These are phyloP conservation scores for Hecatera dysodea DNA, from an alignment of 2,888 invertebrate species.

Conservation along the genomic window DNA sequence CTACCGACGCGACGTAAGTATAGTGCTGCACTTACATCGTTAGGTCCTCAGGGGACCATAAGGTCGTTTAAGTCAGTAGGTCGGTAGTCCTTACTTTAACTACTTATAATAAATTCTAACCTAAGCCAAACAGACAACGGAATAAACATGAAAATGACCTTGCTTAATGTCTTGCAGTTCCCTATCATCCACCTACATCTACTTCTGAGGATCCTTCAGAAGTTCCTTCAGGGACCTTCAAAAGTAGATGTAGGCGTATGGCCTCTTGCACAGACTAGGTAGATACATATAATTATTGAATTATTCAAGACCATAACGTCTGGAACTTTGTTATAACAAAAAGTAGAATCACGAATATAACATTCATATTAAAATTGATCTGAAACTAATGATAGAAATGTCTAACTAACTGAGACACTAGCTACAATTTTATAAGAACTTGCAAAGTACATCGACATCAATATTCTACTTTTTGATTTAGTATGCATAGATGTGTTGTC, in stretches of 20 bases:
- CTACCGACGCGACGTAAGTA: not conserved
- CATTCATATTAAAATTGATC: slow-evolving; percentile 15
- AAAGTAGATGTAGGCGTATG: not conserved
- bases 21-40: too few relatives aligned
- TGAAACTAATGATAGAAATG: slow-evolving; percentile 10
- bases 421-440: slow-evolving; percentile 13
- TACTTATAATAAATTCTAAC: too few relatives aligned
- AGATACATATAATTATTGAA: not conserved
- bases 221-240: not conserved
- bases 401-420: not conserved
- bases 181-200: too few relatives aligned
- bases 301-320: not conserved
- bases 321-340: not conserved
- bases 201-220: too few relatives aligned
- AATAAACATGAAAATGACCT: not conserved
- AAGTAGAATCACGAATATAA: slow-evolving; percentile 5
- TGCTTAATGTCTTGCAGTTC: not conserved
- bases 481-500: slow-evolving; percentile 20
- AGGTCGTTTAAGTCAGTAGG: too few relatives aligned
- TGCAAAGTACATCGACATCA: slow-evolving; percentile 21
- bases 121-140: not conserved
- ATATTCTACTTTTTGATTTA: slow-evolving; percentile 36
- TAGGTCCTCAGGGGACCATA: too few relatives aligned
- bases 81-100: too few relatives aligned
- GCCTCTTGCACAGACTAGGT: not conserved